Base-by-base conservation (phyloP, 2,797 vertebrate species). In the Paratrypauchen microcephalus region DNA sequence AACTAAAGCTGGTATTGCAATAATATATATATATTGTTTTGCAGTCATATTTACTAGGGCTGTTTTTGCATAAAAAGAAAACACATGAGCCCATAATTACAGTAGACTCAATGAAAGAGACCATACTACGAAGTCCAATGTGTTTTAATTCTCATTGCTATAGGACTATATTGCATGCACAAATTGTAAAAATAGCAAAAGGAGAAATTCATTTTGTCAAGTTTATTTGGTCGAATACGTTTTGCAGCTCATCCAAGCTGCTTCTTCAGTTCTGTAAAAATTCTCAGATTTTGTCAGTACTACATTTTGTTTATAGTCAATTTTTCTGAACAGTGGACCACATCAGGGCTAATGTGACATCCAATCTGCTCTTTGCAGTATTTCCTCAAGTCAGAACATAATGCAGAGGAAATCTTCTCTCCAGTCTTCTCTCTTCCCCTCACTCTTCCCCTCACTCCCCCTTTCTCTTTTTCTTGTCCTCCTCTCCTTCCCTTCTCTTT, bases 391-490 rank as follows among this genome's bases (percentile, higher is more conserved):
- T 55, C 74, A 69, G 30, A 45, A 79, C 80, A 82, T 84, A 74
- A 58, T 45, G 79, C 78, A 77, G 55, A 81, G 76, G 79, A 69
- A 84, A 70, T 69, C 36, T 77, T 77, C 77, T 65, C 76, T n/a
- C n/a, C 67, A 71, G 59, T 19, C 58, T 66, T 77, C 61, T 56
- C 73, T 61, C 26, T 8, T 55, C 68, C 47, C 9, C 71, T 13
- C 50, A 80, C 67, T 57, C n/a, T n/a, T n/a, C 23, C 23, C 32
- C 70, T 32, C 76, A 36, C 67, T 41, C 32, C 47, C 80, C 77
- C 62, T 70, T 9, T 59, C 59, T 12, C 47, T 79, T 67, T 71
- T 85, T 80, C 81, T 87, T 83, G 9, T 2, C 21, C 80, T 73
- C 78, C 69, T 75, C 61, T 79, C 81, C 87, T 84, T 54, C 21